Base-by-base conservation (phyloP, 2,888 invertebrate genomes). In the Cephus rjabovi region DNA sequence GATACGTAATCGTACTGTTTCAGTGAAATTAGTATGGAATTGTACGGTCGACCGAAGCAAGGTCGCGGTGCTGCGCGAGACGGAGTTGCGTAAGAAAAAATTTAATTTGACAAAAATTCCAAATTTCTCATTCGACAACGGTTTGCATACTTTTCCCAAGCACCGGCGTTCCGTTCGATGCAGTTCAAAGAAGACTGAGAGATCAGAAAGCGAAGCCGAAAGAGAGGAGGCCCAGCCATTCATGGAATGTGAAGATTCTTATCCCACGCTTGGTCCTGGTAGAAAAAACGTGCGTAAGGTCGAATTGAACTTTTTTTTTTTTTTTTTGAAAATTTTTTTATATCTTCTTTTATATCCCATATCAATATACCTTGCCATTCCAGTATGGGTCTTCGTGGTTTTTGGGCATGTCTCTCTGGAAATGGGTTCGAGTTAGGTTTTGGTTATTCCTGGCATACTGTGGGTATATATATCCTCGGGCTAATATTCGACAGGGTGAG, bases 241-340 rank as follows among this genome's bases (percentile, higher is more conserved):
- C 81, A 74, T 70, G 75, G 82, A 81, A 81, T 77, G 82, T 80
- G 84, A 81, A 81, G 86, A 85, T 85, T 83, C 82, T 79, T 82
- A 79, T 84, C 83, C 79, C 83, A 84, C 79, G 83, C 75, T 80
- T 79, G 73, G 77, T 23, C 77, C 76, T 56, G 68, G 77, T 79
- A 79, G 81, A 74, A 40, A 40, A 84, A 83, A 83, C 76, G 81
- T 77, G 78, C 69, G 73, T 34, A 73, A 33, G 34, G 23, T 56
- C 56, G 2, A 56, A 56, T 56, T 23, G 15, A 6, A 15, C 2
- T 56, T 40, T 40, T 37, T 30, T 30, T 30, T 30, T 30, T 30
- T 30, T 30, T 30, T 40, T 40, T 40, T 23, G 4, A 1, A 23
- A 40, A 56, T 9, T 56, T 56, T 15, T 40, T 56, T 15, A 11